These are phyloP conservation scores for Dermatemys mawii DNA, from an alignment of 2,113 vertebrate genomes.

Conservation along the genomic window DNA sequence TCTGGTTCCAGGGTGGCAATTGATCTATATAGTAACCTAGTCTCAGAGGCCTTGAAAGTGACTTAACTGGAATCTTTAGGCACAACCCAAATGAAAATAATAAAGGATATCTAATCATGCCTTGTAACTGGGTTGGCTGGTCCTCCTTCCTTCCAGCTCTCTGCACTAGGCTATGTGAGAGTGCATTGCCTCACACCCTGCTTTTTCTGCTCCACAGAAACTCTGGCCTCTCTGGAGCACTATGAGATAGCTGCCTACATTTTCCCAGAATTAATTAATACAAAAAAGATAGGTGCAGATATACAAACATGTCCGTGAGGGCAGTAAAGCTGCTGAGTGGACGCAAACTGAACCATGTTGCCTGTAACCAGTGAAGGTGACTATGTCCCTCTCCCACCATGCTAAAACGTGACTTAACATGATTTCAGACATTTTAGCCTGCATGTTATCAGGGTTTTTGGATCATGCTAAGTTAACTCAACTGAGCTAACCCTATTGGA, in stretches of 20 bases:
- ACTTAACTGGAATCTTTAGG: not conserved
- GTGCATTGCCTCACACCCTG: not conserved
- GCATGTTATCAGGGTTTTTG: not conserved
- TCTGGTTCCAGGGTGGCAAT: not conserved
- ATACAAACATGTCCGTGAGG: not conserved
- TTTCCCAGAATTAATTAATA: not conserved
- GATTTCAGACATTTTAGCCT: not conserved
- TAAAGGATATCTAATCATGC: not conserved
- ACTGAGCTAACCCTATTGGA: not conserved
- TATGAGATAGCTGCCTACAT: not conserved
- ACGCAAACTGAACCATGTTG: not conserved
- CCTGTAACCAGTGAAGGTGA: not conserved
- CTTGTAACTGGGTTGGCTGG: not conserved
- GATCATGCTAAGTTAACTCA: not conserved
- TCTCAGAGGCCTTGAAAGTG: not conserved
- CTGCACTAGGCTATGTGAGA: not conserved
- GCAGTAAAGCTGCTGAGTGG: not conserved
- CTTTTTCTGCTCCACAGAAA: not conserved
- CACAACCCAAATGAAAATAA: not conserved
- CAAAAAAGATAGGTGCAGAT: not conserved
- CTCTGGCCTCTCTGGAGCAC: not conserved
- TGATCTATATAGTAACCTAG: not conserved
- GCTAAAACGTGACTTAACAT: not conserved
- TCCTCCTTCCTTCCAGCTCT: not conserved
- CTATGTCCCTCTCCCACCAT: not conserved